Evolutionary conservation across 2,888 invertebrate genomes (phyloP).

Genomic region (Aethes cnicana): DNA sequence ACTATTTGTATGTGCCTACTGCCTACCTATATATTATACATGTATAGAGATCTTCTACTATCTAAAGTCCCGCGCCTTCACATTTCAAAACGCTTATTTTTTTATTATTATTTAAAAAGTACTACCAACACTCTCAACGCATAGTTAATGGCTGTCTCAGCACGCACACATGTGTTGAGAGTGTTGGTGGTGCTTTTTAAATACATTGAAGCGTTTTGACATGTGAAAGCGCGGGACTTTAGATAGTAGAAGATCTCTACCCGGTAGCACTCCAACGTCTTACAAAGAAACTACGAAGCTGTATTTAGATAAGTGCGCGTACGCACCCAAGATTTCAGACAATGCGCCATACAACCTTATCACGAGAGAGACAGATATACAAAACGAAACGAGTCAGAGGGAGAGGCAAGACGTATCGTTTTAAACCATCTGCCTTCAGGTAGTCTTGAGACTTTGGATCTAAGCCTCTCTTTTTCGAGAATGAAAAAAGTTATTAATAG

Average conservation of each 20-base stretch:
- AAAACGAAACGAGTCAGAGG: constrained; percentile 38
- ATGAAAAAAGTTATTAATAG: constrained; percentile 26
- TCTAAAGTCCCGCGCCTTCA: too few species aligned
- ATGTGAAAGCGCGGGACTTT: too few species aligned
- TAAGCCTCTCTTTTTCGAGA: constrained; percentile 54
- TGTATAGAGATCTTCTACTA: too few species aligned
- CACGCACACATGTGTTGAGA: too few species aligned
- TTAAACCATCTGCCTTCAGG: constrained; percentile 75
- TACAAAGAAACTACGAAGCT: constrained; percentile 23
- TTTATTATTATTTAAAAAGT: too few species aligned
- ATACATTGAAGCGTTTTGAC: too few species aligned
- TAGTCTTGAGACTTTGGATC: constrained; percentile 61
- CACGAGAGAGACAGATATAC: constrained; percentile 47
- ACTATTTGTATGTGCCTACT: too few species aligned
- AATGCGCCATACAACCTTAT: constrained; percentile 42
- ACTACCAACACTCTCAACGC: too few species aligned
- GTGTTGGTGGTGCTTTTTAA: too few species aligned
- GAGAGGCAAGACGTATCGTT: constrained; percentile 58
- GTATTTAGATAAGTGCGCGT: constrained; percentile 31
- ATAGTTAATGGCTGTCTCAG: too few species aligned
- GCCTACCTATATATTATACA: too few species aligned
- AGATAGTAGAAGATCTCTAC: background rate
- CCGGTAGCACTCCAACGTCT: constrained; percentile 4
- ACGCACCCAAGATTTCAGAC: constrained; percentile 18
- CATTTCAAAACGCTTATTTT: too few species aligned